Base-by-base conservation (phyloP, 2,797 vertebrate species). In the Halcyon smyrnensis region DNA sequence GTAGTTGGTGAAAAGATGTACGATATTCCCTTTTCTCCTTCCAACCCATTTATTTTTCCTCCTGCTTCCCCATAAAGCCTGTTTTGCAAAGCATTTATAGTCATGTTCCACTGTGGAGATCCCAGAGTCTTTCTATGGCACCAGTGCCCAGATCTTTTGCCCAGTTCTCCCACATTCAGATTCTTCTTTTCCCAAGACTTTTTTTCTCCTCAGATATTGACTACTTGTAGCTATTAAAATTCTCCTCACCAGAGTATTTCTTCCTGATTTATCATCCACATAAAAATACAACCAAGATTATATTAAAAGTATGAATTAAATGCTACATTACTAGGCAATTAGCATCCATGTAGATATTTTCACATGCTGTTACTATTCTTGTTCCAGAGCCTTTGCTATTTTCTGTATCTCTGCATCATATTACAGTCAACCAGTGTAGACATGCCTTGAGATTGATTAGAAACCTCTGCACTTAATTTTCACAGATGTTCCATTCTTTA, bases 401-500 rank as follows among this genome's bases (percentile, higher is more conserved):
- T 92, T 87, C 91, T n/a, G 34, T 82, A 63, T 93, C 71, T 83
- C 75, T 83, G 56, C 56, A 74, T 87, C 82, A 57, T 25, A 28
- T 30, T 48, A 15, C 54, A 87, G 46, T 79, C 63, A 87, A 67
- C 54, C 65, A 90, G 53, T 12, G 15, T 12, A 89, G 87, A 77
- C 68, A 68, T 85, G 65, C 28, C 39, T 60, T 28, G 65, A 78
- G 53, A 89, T 41, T 94, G 89, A 94, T 83, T 95, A 89, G 82
- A 75, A 93, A 92, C 2, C 1, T 64, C 53, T 12, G 7, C 56
- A 53, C 53, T 89, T 80, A 68, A 64, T 96, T 96, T 92, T 83
- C 84, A 85, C 84, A 84, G 75, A 92, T 83, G 64, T 85, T 95
- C 56, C 28, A 77, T 87, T 95, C 51, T 80, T 85, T 77, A 92